phyloP scores from a whole-genome alignment of 2,797 vertebrate genomes.

The Artibeus lituratus region DNA sequence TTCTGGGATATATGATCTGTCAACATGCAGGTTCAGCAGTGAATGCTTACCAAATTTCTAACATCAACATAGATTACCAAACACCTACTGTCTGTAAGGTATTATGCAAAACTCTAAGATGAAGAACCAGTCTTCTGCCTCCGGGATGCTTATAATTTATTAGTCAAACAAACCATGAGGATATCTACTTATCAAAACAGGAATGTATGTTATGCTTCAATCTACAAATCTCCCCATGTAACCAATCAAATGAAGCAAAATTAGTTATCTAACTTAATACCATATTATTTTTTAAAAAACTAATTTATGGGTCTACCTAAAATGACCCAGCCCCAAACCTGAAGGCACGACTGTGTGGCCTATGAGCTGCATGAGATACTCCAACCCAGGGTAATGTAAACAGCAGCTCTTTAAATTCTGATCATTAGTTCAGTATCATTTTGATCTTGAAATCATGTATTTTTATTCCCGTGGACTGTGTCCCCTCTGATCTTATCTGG shows the following conservation, averaged over 20 bases:
- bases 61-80: neutral
- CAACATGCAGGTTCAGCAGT: neutral
- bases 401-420: too few species aligned
- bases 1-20: neutral
- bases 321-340: neutral
- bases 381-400: rapidly evolving
- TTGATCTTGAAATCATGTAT: neutral
- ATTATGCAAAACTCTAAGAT: neutral
- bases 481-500: neutral
- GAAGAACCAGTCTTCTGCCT: neutral
- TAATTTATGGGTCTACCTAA: too few species aligned
- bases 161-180: neutral
- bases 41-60: neutral
- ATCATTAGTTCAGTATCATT: neutral
- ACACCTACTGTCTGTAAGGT: neutral
- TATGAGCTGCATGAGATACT: neutral
- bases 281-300: neutral
- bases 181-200: neutral
- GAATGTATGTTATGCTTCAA: neutral
- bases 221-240: neutral
- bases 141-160: neutral
- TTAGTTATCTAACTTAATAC: neutral
- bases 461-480: neutral
- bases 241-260: neutral
- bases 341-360: rapidly evolving